Conservation (phyloP, 2,888 invertebrate genomes). For the Pseudococcus viburni region DNA sequence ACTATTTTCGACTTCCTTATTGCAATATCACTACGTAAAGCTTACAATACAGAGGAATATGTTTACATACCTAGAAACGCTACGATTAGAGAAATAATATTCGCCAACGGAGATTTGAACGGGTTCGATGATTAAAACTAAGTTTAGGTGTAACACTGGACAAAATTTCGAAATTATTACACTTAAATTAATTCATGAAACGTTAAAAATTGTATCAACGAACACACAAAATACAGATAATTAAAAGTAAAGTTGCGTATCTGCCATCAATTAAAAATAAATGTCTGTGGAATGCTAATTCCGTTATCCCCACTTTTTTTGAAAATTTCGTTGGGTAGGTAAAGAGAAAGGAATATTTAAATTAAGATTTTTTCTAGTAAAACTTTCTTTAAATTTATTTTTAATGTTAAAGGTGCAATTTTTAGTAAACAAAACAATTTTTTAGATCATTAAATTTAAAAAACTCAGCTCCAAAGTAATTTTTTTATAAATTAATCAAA, state of each 20-base stretch:
- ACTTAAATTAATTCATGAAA: neutral
- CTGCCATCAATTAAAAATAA: constrained; percentile 61
- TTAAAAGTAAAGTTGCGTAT: constrained; percentile 59
- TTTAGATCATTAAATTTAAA: neutral
- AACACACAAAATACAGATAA: constrained; percentile 53
- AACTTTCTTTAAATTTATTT: neutral
- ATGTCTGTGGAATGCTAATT: constrained; percentile 56
- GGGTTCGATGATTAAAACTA: constrained; percentile 17
- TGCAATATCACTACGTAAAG: constrained; percentile 30
- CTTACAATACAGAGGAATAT: constrained; percentile 37
- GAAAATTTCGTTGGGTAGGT: neutral
- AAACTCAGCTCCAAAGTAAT: neutral
- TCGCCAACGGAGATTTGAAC: neutral
- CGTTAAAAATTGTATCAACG: constrained; percentile 45
- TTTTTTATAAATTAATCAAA: neutral
- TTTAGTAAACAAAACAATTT: neutral
- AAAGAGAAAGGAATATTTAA: neutral
- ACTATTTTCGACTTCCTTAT: constrained; percentile 26
- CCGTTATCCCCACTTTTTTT: constrained; percentile 43
- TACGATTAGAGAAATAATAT: neutral
- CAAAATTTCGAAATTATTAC: neutral
- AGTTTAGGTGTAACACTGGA: neutral
- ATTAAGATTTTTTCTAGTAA: neutral
- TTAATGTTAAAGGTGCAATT: neutral
- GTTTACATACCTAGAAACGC: constrained; percentile 51